A percentile compares a stretch with the other conserved stretches of the same genome.
These are phyloP conservation scores for Apis dorsata DNA, from an alignment of 1,140 invertebrate genomes.

Conservation along the genomic window DNA sequence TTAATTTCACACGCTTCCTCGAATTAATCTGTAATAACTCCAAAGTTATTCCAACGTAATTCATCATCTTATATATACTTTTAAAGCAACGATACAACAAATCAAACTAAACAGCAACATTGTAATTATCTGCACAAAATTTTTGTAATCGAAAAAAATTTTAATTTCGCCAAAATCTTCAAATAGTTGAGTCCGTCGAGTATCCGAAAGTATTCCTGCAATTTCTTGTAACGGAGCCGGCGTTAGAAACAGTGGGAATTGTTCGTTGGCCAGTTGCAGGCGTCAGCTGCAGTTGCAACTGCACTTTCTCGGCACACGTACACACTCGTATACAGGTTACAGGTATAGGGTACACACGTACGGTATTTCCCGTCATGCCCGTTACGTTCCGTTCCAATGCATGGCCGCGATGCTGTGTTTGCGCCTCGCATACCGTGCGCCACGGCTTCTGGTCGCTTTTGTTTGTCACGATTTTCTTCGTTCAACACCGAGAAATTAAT, in stretches of 20 bases:
- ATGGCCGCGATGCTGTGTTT: neutral
- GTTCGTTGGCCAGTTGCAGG: constrained; percentile 24
- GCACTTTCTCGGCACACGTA: constrained; percentile 60
- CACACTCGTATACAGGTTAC: neutral
- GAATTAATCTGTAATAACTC: no score
- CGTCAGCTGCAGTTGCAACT: constrained; percentile 51
- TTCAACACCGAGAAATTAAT: neutral
- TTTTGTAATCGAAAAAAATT: no score
- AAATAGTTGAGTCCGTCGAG: no score
- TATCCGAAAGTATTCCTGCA: neutral
- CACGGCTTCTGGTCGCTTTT: constrained; percentile 8
- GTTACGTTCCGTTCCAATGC: constrained; percentile 47
- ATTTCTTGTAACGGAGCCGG: constrained; percentile 26
- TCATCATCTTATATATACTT: no score
- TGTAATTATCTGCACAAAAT: no score
- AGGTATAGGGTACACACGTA: neutral
- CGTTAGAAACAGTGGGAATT: constrained; percentile 51
- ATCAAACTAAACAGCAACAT: no score
- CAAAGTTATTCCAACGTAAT: no score
- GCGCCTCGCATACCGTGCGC: neutral
- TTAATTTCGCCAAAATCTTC: no score
- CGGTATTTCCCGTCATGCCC: constrained; percentile 55
- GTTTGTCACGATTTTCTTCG: neutral
- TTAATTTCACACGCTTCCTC: no score
- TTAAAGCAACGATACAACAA: no score